Base-by-base conservation (phyloP, 2,888 invertebrate genomes). In the Axea sp. region DNA sequence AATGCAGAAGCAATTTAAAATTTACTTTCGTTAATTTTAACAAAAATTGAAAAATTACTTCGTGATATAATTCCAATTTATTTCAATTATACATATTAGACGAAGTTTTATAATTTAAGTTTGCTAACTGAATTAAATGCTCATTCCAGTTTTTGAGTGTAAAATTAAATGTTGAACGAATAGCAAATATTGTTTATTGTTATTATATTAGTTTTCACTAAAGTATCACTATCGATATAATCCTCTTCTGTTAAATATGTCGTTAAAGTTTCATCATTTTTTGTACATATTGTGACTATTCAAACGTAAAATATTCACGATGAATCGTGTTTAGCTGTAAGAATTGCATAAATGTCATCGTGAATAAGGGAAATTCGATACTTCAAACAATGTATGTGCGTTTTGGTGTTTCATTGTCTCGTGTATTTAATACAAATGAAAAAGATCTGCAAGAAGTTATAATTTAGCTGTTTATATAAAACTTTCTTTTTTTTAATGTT, bases 351-450 rank as follows among this genome's bases (percentile, higher is more conserved):
- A 59, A 59, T 45, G 68, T 59, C 59, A 53, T 51, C 51, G 45
- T 68, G 45, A 60, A 68, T 33, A 30, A n/a, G 39, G 35, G 15
- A 59, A 68, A 59, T 35, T 59, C 45, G 59, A 68, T 39, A 49
- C 51, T 49, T 59, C 43, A 68, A 68, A 68, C 68, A 68, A 60
- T 68, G 45, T 51, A 43, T 55, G 60, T 39, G 28, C 51, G 26
- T 51, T 59, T 14, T 33, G 41, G 14, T 15, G 17, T 68, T 68
- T 59, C 51, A 68, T 60, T 68, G 51, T 30, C 59, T 30, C 31
- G 43, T 35, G 33, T 45, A 35, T 60, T 60, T 49, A 47, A 30
- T 35, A 11, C 49, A 28, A 15, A 24, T 41, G 12, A 55, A 67
- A 67, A 31, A 3, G n/a, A n/a, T n/a, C n/a, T n/a, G n/a, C n/a